Base-by-base conservation (phyloP, 2,888 invertebrate genomes). In the Agriopis aurantiaria region DNA sequence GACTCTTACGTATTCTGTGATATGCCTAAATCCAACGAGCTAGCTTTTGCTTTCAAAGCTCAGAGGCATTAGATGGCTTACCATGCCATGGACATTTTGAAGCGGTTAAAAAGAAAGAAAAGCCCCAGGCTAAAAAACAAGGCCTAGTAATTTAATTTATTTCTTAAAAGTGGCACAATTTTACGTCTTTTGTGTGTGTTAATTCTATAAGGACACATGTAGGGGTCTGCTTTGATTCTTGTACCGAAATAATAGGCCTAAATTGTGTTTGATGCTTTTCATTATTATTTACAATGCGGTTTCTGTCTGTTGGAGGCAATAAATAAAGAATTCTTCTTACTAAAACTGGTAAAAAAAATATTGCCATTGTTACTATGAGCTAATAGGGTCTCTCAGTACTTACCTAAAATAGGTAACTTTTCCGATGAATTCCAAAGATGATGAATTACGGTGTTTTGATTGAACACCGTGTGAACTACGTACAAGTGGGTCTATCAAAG, bases 1-100 rank as follows among this genome's bases (percentile, higher is more conserved):
- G 55, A 46, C 48, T 45, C 43, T 60, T 41, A 61, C 49, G 56
- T 43, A 57, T 45, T 17, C 56, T 57, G 17, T 17, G 56, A 43
- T 4, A 10, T 43, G 43, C 3, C 43, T 14, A 43, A 17, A 43
- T 43, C 56, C 5, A 43, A 11, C 14, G 11, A 17, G 56, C 43
- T 43, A 56, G 56, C 10, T 43, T 57, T 43, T 14, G 14, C 43
- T 43, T 14, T 43, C 2, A 17, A 11, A 11, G 14, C 10, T 43
- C 56, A 43, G 14, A 17, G 17, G 6, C 33, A 43, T 57, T 57
- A 43, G 14, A 10, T 12, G 14, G 14, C 17, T 57, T n/a, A 40
- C 11, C 8, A n/a, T 14, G 7, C 43, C n/a, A 14, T n/a, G 56
- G 41, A 43, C 14, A 7, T 17, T 56, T 57, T 56, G 12, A 7